Evolutionary conservation across 2,113 vertebrate species (phyloP).

Genomic region (Lepisosteus oculatus): DNA sequence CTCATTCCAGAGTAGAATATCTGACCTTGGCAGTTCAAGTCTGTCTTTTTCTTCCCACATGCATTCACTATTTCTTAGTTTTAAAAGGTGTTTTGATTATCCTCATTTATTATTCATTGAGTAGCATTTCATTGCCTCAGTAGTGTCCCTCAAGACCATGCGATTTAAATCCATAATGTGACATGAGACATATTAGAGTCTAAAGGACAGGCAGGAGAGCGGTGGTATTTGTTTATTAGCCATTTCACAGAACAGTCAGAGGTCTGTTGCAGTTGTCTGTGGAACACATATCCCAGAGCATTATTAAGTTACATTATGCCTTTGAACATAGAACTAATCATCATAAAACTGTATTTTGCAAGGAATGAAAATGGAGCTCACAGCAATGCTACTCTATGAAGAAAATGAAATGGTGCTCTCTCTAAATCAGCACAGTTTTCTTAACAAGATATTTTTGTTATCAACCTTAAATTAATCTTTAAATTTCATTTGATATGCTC

Average conservation of each 20-base stretch:
- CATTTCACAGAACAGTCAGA: neutral
- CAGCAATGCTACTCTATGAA: neutral
- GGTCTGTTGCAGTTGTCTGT: neutral
- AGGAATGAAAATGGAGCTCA: neutral
- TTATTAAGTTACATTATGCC: neutral
- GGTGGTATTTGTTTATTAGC: neutral
- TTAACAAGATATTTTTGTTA: neutral
- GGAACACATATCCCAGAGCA: neutral
- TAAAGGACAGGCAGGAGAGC: neutral
- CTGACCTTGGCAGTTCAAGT: neutral
- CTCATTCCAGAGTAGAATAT: no score
- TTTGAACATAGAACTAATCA: neutral
- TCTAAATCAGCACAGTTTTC: no score
- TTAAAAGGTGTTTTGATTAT: neutral
- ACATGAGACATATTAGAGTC: neutral
- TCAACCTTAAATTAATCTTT: neutral
- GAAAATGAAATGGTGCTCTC: no score
- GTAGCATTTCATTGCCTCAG: neutral
- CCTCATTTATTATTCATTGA: slow-evolving; percentile 3
- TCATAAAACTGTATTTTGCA: neutral
- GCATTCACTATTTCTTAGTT: neutral
- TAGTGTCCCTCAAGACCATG: neutral
- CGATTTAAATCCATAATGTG: slow-evolving; percentile 4
- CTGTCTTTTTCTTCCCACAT: no score
- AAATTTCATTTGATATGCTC: no score